Evolutionary conservation across 2,888 invertebrate genomes (phyloP).

Genomic region (Adelphocoris suturalis): DNA sequence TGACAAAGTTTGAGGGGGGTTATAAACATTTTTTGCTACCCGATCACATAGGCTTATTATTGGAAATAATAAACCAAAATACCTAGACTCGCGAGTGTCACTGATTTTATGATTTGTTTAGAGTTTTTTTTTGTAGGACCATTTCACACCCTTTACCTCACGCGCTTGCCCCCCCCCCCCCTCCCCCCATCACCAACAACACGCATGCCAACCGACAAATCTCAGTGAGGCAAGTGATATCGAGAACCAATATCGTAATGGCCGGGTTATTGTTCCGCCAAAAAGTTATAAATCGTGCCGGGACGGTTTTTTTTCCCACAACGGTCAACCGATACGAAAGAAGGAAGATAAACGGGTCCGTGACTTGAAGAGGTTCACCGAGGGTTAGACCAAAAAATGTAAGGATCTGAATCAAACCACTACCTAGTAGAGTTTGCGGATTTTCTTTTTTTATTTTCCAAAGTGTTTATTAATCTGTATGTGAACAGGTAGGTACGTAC

Average conservation of each 20-base stretch:
- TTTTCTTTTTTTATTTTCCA: not conserved
- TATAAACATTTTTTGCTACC: too few species aligned
- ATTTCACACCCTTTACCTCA: too few species aligned
- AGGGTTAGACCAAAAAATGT: not conserved
- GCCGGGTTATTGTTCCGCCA: conserved; percentile 47
- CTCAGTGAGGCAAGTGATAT: conserved; percentile 4
- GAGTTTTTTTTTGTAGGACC: too few species aligned
- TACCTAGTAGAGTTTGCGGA: not conserved
- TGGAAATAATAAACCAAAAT: too few species aligned
- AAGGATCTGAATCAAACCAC: not conserved
- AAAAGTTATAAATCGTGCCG: conserved; percentile 53
- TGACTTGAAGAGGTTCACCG: not conserved
- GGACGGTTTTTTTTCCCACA: not conserved
- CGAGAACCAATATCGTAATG: conserved; percentile 62
- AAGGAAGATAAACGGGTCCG: not conserved
- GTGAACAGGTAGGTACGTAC: too few species aligned
- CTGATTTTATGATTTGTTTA: too few species aligned
- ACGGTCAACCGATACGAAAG: conserved; percentile 16
- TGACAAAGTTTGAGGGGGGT: too few species aligned
- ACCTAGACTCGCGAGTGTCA: too few species aligned
- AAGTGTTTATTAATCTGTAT: too few species aligned
- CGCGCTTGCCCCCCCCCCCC: too few species aligned
- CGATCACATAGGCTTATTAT: too few species aligned
- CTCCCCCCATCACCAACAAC: not conserved
- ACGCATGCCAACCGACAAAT: conserved; percentile 11